Conservation (phyloP, 1,140 invertebrate species). For the Thalassaphorura encarpata region DNA sequence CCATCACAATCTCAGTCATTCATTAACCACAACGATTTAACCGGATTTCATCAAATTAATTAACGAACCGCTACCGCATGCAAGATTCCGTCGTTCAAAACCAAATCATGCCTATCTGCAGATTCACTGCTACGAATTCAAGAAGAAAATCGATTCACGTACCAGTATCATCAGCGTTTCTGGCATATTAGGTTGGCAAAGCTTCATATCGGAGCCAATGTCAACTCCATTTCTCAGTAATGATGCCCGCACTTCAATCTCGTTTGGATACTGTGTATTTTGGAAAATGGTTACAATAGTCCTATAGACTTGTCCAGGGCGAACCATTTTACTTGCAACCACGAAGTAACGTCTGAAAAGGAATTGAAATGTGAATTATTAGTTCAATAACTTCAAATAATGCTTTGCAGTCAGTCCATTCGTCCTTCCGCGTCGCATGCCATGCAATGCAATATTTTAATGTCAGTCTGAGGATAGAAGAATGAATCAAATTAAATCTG, state of each 20-base stretch:
- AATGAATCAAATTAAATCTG: no score
- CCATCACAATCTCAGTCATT: no score
- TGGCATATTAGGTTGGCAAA: slow-evolving; percentile 65
- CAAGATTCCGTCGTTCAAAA: neutral
- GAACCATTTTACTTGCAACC: slow-evolving; percentile 70
- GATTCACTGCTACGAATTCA: neutral
- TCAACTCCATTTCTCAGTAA: slow-evolving; percentile 80
- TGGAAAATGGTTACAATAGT: slow-evolving; percentile 66
- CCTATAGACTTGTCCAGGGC: slow-evolving; percentile 75
- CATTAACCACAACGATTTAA: no score
- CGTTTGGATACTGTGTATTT: slow-evolving; percentile 47
- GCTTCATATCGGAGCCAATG: slow-evolving; percentile 60
- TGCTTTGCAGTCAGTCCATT: no score
- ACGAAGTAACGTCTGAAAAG: slow-evolving; percentile 72
- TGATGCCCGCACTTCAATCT: slow-evolving; percentile 55
- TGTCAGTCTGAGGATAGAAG: no score
- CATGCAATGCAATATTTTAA: no score
- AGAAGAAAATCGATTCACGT: slow-evolving; percentile 30
- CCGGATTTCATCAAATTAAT: no score
- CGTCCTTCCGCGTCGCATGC: no score
- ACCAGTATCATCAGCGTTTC: slow-evolving; percentile 72
- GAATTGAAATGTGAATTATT: no score
- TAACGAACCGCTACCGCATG: neutral
- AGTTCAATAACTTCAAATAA: no score
- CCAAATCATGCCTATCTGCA: neutral